Conservation (phyloP, 2,797 vertebrate genomes). For the Remorina albescens region DNA sequence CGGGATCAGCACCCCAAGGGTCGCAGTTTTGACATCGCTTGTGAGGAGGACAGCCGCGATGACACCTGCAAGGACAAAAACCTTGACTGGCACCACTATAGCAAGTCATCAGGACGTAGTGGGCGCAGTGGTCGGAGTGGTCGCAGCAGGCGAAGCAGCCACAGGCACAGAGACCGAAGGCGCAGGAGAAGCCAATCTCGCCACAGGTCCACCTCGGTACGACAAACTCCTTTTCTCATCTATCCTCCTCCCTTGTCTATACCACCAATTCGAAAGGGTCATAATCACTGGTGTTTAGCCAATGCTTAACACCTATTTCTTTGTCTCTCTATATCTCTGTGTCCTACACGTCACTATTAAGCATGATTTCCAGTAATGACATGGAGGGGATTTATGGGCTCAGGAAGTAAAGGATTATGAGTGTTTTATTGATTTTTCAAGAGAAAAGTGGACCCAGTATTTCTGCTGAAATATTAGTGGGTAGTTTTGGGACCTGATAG, state of each 20-base stretch:
- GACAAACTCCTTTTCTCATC: slow-evolving; percentile 64
- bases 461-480: slow-evolving; percentile 62
- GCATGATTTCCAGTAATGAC: slow-evolving; percentile 65
- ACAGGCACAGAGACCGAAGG: slow-evolving; percentile 73
- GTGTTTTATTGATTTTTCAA: slow-evolving; percentile 52
- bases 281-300: slow-evolving; percentile 72
- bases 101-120: slow-evolving; percentile 92
- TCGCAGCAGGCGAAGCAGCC: slow-evolving; percentile 84
- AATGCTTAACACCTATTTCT: slow-evolving; percentile 64
- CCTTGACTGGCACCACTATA: slow-evolving; percentile 92
- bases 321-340: slow-evolving; percentile 60
- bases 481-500: slow-evolving; percentile 50
- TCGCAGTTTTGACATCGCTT: slow-evolving; percentile 84
- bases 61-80: slow-evolving; percentile 78
- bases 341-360: slow-evolving; percentile 59
- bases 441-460: slow-evolving; percentile 57
- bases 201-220: slow-evolving; percentile 91
- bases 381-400: slow-evolving; percentile 46
- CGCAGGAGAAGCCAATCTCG: slow-evolving; percentile 84
- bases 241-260: slow-evolving; percentile 42
- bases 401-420: slow-evolving; percentile 44
- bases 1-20: slow-evolving; percentile 81
- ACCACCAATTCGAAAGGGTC: slow-evolving; percentile 62
- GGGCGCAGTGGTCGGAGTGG: slow-evolving; percentile 88
- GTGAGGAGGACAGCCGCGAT: slow-evolving; percentile 77